These are phyloP conservation scores for Leucoma salicis DNA, from an alignment of 2,888 invertebrate genomes.

Conservation along the genomic window DNA sequence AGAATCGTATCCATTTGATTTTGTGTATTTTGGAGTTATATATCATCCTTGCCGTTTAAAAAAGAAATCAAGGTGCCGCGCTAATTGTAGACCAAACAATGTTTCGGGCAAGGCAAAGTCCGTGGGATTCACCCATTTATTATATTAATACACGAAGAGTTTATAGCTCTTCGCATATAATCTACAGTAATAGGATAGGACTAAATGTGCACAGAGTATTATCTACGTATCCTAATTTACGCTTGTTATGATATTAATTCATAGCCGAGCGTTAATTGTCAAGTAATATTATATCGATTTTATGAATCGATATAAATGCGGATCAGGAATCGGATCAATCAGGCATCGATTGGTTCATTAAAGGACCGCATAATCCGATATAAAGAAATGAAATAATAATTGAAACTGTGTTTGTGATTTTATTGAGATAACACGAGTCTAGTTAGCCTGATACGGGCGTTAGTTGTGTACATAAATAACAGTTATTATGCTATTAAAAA, in stretches of 20 bases:
- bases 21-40: no score
- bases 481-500: constrained; percentile 4
- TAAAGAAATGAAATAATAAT: constrained; percentile 14
- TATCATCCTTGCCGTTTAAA: no score
- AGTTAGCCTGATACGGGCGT: constrained; percentile 6
- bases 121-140: no score
- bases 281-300: constrained; percentile 10
- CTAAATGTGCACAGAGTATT: no score
- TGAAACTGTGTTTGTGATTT: constrained; percentile 9
- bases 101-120: no score
- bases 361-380: constrained; percentile 9
- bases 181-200: no score
- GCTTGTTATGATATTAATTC: background rate
- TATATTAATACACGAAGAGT: no score
- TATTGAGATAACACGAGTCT: constrained; percentile 5
- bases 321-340: constrained; percentile 17
- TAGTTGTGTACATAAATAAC: background rate
- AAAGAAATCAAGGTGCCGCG: no score
- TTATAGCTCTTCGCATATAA: no score
- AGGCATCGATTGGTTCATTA: constrained; percentile 12
- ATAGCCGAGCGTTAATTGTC: background rate
- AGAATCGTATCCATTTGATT: no score
- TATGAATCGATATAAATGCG: constrained; percentile 17
- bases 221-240: background rate
- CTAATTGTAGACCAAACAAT: no score